Base-by-base conservation (phyloP, 2,113 vertebrate genomes). In the Nicator chloris region DNA sequence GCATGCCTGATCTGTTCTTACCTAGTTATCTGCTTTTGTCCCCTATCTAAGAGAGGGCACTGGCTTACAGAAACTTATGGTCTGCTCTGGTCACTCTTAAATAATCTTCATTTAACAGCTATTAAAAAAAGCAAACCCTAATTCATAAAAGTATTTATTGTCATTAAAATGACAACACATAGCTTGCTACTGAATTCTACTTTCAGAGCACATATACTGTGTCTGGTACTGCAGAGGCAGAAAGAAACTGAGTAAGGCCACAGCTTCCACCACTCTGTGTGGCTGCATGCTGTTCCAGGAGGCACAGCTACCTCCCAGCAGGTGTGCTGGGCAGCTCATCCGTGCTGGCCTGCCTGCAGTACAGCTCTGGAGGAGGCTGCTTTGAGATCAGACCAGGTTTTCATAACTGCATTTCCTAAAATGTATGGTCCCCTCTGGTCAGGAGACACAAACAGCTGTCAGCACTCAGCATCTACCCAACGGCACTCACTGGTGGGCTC, bases 281-380 rank as follows among this genome's bases (percentile, higher is more conserved):
- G 28, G 15, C 40, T 30, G 27, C 0, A 0, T 0, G 2, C 8
- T 13, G 13, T 6, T 40, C 11, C 15, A 27, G 6, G 7, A 70
- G 7, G 13, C 37, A 82, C 10, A 31, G 21, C 6, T 3, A 27
- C 10, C 6, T 15, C 44, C 12, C 45, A 26, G 10, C 1, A 13
- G 21, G 9, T 28, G 35, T 7, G 42, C 2, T 15, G 9, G 14
- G 27, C 18, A 79, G 31, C 21, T 82, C 5, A 1, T 6, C n/a
- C 7, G 0, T 12, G 22, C 68, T 12, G 11, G 19, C 6, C 10
- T 23, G 11, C 22, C 37, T 14, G 31, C 22, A n/a, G 15, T 63
- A 33, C 20, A 7, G 11, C 19, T 44, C 24, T 11, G 23, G 9
- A 3, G 54, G 4, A 63, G 10, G 8, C 26, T 37, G 12, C 26